A percentile compares a stretch with the other conserved stretches of the same genome.
Evolutionary conservation across 2,888 invertebrate species (phyloP).

Genomic region (Flabesymbios commensalis): DNA sequence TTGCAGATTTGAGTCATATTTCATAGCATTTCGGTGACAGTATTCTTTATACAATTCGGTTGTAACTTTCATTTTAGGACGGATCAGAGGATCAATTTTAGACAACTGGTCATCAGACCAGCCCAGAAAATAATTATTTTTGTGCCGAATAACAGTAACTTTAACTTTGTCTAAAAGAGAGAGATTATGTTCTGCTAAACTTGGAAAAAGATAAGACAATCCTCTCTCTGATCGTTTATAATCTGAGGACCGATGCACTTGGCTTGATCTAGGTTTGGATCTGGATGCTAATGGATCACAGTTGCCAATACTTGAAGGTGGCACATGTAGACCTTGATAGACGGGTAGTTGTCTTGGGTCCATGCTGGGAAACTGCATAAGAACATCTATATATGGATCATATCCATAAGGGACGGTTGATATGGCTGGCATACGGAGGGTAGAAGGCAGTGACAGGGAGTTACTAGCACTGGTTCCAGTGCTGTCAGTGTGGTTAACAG

Average conservation of each 20-base stretch:
- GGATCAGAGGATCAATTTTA: slow-evolving; percentile 29
- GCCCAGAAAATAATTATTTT: slow-evolving; percentile 39
- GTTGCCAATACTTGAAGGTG: too few relatives aligned
- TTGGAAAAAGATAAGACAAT: slow-evolving; percentile 32
- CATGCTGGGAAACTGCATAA: too few relatives aligned
- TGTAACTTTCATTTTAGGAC: slow-evolving; percentile 34
- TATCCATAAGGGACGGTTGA: too few relatives aligned
- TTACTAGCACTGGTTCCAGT: too few relatives aligned
- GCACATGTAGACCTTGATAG: too few relatives aligned
- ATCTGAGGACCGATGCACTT: not conserved
- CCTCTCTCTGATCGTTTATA: slow-evolving; percentile 32
- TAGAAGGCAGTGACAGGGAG: too few relatives aligned
- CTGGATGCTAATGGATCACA: too few relatives aligned
- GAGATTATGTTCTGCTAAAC: slow-evolving; percentile 29
- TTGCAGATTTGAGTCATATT: slow-evolving; percentile 36
- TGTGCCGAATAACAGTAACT: slow-evolving; percentile 35
- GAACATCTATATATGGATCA: too few relatives aligned
- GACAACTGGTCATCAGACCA: slow-evolving; percentile 30
- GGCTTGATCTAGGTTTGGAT: not conserved
- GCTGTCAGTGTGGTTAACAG: too few relatives aligned
- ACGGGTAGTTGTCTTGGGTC: too few relatives aligned
- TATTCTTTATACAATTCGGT: slow-evolving; percentile 36
- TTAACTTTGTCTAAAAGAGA: slow-evolving; percentile 32
- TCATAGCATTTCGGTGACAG: slow-evolving; percentile 37
- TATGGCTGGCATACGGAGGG: too few relatives aligned